phyloP scores from a whole-genome alignment of 2,113 vertebrate species.

The Anas platyrhynchos region DNA sequence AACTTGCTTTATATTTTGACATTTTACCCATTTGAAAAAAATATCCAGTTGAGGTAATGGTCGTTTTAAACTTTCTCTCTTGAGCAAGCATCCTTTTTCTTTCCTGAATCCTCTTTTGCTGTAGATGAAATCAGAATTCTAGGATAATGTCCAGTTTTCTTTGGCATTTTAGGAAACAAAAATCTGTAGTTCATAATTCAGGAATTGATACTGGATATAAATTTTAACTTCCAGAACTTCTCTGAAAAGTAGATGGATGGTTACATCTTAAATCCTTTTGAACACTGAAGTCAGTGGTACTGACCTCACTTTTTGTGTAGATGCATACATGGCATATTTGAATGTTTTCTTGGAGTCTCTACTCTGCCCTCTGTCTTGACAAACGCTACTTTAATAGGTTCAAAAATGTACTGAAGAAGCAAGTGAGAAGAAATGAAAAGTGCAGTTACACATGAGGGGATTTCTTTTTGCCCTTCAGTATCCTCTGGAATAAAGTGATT shows the following conservation, averaged over 20 bases:
- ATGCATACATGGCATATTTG: background rate
- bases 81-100: background rate
- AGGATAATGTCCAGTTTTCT: slow-evolving; percentile 65
- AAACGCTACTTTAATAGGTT: background rate
- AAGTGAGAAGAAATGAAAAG: slow-evolving; percentile 71
- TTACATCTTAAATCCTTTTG: background rate
- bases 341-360: slow-evolving; percentile 10
- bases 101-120: background rate
- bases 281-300: background rate
- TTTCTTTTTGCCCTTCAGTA: slow-evolving; percentile 22
- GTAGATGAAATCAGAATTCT: slow-evolving; percentile 3
- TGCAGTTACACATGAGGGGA: background rate
- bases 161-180: background rate
- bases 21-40: background rate
- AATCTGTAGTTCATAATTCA: background rate
- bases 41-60: background rate
- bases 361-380: background rate
- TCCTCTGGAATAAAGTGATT: background rate
- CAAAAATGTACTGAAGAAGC: slow-evolving; percentile 48
- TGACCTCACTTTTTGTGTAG: background rate
- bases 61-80: background rate
- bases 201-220: background rate
- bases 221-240: background rate
- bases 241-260: background rate
- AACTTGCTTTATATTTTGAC: background rate